Base-by-base conservation (phyloP, 2,113 vertebrate genomes). In the Datnioides undecimradiatus region DNA sequence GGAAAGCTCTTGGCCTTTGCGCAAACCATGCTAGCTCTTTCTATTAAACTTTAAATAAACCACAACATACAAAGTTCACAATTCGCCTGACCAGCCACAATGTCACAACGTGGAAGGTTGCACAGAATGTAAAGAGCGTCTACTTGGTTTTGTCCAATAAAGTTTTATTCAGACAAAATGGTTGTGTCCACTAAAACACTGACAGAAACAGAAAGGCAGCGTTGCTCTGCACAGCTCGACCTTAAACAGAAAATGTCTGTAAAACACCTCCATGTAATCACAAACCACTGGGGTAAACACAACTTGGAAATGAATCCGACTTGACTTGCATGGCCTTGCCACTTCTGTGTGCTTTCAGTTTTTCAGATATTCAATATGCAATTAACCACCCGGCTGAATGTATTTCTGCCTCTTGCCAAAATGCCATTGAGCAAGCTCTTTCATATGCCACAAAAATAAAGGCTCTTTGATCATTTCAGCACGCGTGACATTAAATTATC, bases 381-480 rank as follows among this genome's bases (percentile, higher is more conserved):
- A 81, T 67, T 67, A 88, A 77, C 48, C 19, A 52, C 2, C 8
- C 19, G 25, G 23, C 38, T 62, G 65, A 71, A 74, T 75, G 27
- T 52, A 38, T 52, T 36, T 75, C 69, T 65, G 45, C 54, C 14
- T 79, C 58, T 31, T 79, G 58, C 62, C 38, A 51, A 58, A 73
- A 58, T 46, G 45, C 57, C 40, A 52, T 31, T 69, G 67, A 84
- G 51, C 45, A 66, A 52, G 36, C 58, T 58, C 62, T 87, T 84
- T 84, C 25, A 66, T 41, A 76, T 55, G 64, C 80, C 83, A 84
- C 25, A 66, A 72, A 88, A 84, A 76, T 88, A 88, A 81, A 82
- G 75, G 64, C n/a, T 38, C 86, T 88, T 86, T 91, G 88, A 91
- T 91, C 80, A 58, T 62, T 59, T 49, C 23, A 70, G 66, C 41